Evolutionary conservation across 2,888 invertebrate species (phyloP).

Genomic region (Dicranocentrus wangi): DNA sequence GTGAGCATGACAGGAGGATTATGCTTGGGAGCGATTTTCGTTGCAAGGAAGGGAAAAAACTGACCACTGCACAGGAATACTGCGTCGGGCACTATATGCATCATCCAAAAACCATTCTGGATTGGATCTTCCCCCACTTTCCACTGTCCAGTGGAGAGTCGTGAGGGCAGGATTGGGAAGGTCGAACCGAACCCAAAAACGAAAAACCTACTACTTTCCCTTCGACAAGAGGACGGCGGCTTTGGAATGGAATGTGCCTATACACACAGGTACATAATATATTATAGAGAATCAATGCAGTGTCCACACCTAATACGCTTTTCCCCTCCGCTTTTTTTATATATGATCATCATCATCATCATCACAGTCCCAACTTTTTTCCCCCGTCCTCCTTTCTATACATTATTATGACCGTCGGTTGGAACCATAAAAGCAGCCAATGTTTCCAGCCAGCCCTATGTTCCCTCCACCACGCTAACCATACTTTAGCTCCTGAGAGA

Average conservation of each 20-base stretch:
- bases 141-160: not conserved
- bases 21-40: not conserved
- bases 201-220: no score
- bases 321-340: not conserved
- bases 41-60: not conserved
- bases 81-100: no score
- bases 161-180: slow-evolving; percentile 1
- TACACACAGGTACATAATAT: not conserved
- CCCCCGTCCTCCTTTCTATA: no score
- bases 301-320: not conserved
- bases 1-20: slow-evolving; percentile 17
- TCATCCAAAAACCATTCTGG: no score
- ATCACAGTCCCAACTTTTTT: no score
- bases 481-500: slow-evolving; percentile 4
- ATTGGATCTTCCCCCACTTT: not conserved
- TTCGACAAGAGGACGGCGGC: not conserved
- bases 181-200: slow-evolving; percentile 2
- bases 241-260: not conserved
- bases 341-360: no score
- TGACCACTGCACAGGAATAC: not conserved
- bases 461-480: not conserved
- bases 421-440: no score
- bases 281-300: no score
- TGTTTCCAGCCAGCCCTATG: no score
- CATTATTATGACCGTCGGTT: no score